Base-by-base conservation (phyloP, 2,797 vertebrate genomes). In the Xenops minutus region DNA sequence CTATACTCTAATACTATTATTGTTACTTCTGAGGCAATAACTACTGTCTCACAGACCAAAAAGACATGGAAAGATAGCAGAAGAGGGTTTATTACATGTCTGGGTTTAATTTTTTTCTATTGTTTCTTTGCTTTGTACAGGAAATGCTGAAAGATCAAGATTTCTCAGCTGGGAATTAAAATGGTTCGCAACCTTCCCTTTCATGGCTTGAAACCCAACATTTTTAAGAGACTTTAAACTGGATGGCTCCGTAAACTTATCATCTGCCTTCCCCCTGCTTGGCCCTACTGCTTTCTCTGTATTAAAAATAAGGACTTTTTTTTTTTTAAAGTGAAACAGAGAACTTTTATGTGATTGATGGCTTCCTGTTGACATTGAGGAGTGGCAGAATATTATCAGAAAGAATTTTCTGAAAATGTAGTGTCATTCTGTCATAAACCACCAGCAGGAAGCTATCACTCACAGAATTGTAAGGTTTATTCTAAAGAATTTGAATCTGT, bases 351-450 rank as follows among this genome's bases (percentile, higher is more conserved):
- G 87, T 97, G 96, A 98, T 66, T 77, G 95, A 97, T 95, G 88
- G 46, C 62, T 97, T 98, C 97, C 94, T 92, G 64, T 94, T 97
- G 93, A 93, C 96, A 95, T 84, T 89, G 73, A 89, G 64, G 26
- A 95, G 2, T 30, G 73, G 69, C 37, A 95, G 72, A 75, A 56
- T 74, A 91, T 92, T 88, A 94, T 59, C 76, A 93, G 68, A 95
- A 93, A 91, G 85, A 90, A 56, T 74, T 95, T 81, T 80, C 82
- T 90, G 61, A 49, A 93, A 85, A 96, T 63, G 51, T 66, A 89
- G 44, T 71, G 46, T 49, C 88, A 37, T 62, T 95, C 95, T 93
- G 84, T 94, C 85, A 94, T 88, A 90, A 95, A 79, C 78, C 8
- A 14, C 90, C 69, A 91, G 81, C 90, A 97, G 86, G 89, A 95